These are phyloP conservation scores for Epinotia demarniana DNA, from an alignment of 2,888 invertebrate genomes.

Conservation along the genomic window DNA sequence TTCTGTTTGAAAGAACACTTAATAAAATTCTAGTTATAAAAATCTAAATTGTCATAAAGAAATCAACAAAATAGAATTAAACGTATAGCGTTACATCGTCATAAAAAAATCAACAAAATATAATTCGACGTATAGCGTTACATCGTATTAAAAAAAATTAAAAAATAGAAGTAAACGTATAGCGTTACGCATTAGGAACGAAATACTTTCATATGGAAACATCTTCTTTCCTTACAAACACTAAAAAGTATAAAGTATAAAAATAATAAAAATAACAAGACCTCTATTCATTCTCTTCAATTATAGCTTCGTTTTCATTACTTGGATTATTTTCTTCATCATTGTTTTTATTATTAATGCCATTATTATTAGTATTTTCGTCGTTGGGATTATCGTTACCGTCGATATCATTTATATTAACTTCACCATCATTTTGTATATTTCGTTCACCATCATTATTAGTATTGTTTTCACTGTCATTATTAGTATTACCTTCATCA, in stretches of 20 bases:
- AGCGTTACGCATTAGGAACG: neutral
- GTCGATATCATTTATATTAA: neutral
- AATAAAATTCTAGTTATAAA: no score
- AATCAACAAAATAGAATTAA: no score
- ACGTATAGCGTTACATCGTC: no score
- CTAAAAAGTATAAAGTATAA: no score
- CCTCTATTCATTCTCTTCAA: conserved; percentile 22
- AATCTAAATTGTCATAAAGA: no score
- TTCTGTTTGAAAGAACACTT: no score
- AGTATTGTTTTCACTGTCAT: no score
- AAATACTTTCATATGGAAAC: conserved; percentile 23
- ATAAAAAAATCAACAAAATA: no score
- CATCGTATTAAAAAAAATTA: no score
- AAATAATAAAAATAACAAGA: neutral
- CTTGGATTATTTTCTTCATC: conserved; percentile 22
- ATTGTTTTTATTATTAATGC: conserved; percentile 19
- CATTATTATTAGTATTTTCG: conserved; percentile 19
- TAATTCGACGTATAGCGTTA: no score
- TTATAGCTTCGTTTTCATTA: conserved; percentile 22
- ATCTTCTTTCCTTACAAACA: neutral
- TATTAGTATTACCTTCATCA: no score
- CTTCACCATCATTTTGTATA: no score
- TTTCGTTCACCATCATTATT: neutral
- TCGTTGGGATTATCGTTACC: conserved; percentile 20
- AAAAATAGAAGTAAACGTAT: neutral